Evolutionary conservation across 92 coral and sea anemone genomes (phyloP).

Genomic region (Metridium senile): DNA sequence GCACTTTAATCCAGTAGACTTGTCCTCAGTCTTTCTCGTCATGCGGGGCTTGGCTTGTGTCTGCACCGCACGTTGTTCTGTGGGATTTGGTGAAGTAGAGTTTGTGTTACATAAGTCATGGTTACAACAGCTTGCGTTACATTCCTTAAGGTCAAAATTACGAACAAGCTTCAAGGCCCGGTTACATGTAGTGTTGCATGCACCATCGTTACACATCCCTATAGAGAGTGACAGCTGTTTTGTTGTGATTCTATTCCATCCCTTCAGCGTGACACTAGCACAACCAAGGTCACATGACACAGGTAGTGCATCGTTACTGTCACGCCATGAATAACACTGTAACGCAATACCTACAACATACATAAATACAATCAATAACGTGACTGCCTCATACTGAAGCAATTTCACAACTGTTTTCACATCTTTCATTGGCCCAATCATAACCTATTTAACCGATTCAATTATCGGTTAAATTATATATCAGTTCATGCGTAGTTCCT

Average conservation of each 20-base stretch:
- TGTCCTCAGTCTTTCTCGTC: background rate
- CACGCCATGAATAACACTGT: constrained; percentile 19
- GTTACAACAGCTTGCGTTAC: constrained; percentile 43
- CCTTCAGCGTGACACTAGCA: constrained; percentile 1
- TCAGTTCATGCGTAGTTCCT: no score
- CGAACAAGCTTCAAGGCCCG: background rate
- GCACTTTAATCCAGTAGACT: background rate
- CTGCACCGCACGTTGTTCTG: background rate
- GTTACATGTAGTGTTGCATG: constrained; percentile 31
- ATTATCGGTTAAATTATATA: no score
- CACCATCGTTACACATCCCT: constrained; percentile 27
- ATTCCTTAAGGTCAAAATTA: constrained; percentile 4
- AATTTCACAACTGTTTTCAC: no score
- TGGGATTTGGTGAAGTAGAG: background rate
- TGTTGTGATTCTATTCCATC: constrained; percentile 22
- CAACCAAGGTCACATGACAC: constrained; percentile 8
- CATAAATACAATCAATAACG: background rate
- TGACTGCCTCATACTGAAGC: background rate
- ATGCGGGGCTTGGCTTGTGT: background rate
- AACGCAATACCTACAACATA: constrained; percentile 2
- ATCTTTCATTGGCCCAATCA: no score
- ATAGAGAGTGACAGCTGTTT: constrained; percentile 14
- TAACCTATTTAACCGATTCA: no score
- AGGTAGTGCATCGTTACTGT: background rate
- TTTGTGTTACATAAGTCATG: constrained; percentile 41